Percentiles rank a stretch among this genome's conserved stretches.
These are phyloP conservation scores for Aricia artaxerxes DNA, from an alignment of 2,888 invertebrate genomes.

Conservation along the genomic window DNA sequence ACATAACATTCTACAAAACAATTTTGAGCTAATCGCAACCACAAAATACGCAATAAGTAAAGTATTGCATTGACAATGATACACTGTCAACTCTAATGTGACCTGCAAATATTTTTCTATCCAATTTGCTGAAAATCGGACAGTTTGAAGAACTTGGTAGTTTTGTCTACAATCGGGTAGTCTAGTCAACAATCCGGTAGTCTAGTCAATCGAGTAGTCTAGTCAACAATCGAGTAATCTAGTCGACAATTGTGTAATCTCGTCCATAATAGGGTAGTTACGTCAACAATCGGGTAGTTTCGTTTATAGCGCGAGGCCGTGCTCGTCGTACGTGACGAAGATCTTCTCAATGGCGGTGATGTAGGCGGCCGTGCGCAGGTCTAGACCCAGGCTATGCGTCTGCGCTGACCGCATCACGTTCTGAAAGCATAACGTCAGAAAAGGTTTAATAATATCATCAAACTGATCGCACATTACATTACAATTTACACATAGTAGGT, in stretches of 20 bases:
- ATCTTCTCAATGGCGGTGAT: conserved; percentile 98
- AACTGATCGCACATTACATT: no score
- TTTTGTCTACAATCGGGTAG: not conserved
- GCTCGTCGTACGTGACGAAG: conserved; percentile 96
- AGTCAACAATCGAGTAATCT: not conserved
- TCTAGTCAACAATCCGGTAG: not conserved
- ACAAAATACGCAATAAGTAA: not conserved
- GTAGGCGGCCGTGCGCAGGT: conserved; percentile 97
- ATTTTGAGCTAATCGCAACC: not conserved
- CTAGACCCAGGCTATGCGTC: conserved; percentile 86
- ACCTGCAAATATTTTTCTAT: not conserved
- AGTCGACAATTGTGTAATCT: not conserved
- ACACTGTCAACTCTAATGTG: not conserved
- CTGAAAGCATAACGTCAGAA: conserved; percentile 50
- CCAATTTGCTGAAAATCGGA: no score
- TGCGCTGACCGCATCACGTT: conserved; percentile 84
- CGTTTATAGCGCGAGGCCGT: conserved; percentile 78
- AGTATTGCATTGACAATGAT: not conserved
- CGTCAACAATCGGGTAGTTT: not conserved
- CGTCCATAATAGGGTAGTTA: not conserved
- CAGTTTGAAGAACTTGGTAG: not conserved
- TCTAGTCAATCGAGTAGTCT: not conserved
- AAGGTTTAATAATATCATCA: no score
- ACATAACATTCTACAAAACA: not conserved
- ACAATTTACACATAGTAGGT: no score